Conservation (phyloP, 2,113 vertebrate species). For the Nycticorax nycticorax region DNA sequence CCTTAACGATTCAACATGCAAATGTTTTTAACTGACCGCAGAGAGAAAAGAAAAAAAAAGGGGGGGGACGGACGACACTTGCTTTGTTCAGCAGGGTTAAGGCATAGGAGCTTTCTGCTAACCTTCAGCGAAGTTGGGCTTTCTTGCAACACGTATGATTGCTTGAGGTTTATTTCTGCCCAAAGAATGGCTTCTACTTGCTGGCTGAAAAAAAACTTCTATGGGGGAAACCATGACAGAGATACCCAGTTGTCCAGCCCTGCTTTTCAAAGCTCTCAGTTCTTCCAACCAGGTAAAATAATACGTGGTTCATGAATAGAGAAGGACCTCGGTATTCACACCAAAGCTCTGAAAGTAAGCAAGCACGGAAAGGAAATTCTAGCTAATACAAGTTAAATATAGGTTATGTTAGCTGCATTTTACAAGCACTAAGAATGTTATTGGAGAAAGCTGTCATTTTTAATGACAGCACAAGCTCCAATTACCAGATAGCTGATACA, state of each 20-base stretch:
- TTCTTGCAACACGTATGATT: not conserved
- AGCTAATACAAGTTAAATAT: conserved; percentile 78
- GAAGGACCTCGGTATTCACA: not conserved
- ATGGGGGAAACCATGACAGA: conserved; percentile 8
- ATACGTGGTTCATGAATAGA: not conserved
- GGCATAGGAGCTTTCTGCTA: not conserved
- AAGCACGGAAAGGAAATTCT: conserved; percentile 61
- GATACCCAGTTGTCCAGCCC: not conserved
- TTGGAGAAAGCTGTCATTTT: conserved; percentile 83
- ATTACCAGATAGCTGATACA: conserved; percentile 78
- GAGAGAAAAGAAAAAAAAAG: fast-evolving
- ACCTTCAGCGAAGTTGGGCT: not conserved
- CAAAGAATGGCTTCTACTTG: conserved; percentile 51
- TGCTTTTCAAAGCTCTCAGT: conserved; percentile 31
- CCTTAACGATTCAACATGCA: conserved; percentile 30
- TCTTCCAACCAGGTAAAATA: conserved; percentile 21
- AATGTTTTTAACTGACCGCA: conserved; percentile 46
- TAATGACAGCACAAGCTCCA: conserved; percentile 82
- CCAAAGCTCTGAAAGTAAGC: conserved; percentile 59
- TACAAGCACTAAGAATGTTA: conserved; percentile 76
- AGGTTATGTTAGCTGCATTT: conserved; percentile 78
- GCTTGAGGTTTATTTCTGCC: not conserved
- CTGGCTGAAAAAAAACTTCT: conserved; percentile 35
- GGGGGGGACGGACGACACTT: not conserved
- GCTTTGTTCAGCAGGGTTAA: not conserved